Evolutionary conservation across 2,797 vertebrate genomes (phyloP).

Genomic region (Halcyon smyrnensis): DNA sequence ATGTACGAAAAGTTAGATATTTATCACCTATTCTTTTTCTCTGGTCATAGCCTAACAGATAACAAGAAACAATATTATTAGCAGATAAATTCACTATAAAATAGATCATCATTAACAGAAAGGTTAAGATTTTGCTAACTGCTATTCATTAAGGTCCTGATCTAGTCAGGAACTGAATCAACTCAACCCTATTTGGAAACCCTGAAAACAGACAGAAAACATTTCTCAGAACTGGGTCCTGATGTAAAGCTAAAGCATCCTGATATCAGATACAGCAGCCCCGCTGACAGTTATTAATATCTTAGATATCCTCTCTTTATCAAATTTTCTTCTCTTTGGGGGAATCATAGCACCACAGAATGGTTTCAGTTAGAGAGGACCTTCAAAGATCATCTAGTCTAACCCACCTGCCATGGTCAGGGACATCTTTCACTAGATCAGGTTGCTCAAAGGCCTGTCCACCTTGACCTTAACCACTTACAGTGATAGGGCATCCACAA

Average conservation of each 20-base stretch:
- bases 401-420: fast-evolving
- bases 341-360: background rate
- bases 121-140: background rate
- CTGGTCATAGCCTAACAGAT: background rate
- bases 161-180: background rate
- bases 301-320: background rate
- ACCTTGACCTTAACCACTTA: background rate
- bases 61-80: background rate
- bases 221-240: background rate
- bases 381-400: background rate
- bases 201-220: background rate
- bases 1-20: background rate
- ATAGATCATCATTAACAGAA: background rate
- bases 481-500: fast-evolving
- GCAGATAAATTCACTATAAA: background rate
- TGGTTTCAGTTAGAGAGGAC: background rate
- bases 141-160: background rate
- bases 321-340: background rate
- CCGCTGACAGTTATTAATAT: background rate
- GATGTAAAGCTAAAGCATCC: background rate
- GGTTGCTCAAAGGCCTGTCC: background rate
- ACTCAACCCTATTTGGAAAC: background rate
- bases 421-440: background rate
- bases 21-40: background rate
- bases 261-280: background rate